Percentiles rank a stretch among this genome's conserved stretches.
Conservation (phyloP, 2,888 invertebrate species). For the Formica aserva region DNA sequence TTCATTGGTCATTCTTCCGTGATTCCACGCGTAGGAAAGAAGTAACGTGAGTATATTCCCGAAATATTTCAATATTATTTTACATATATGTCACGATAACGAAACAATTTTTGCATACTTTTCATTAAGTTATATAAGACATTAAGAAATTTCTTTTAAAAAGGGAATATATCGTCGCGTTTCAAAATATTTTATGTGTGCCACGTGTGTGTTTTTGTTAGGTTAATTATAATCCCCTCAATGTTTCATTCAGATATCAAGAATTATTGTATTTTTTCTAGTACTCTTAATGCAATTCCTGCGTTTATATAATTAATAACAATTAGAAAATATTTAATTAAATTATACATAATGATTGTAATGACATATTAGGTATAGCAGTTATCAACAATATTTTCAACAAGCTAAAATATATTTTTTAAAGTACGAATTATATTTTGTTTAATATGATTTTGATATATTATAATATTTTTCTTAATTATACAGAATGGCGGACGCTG, state of each 20-base stretch:
- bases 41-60: neutral
- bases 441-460: too few relatives aligned
- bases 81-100: neutral
- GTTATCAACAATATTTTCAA: neutral
- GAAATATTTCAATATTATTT: neutral
- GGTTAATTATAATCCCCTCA: neutral
- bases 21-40: neutral
- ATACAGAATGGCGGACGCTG: constrained; percentile 98
- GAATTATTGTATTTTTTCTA: neutral
- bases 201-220: neutral
- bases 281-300: neutral
- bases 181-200: neutral
- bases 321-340: neutral
- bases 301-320: neutral
- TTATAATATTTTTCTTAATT: constrained; percentile 10
- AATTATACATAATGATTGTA: neutral
- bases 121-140: neutral
- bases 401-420: neutral
- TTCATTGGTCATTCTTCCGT: constrained; percentile 9
- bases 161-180: neutral
- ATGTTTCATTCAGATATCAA: neutral
- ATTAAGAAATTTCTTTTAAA: neutral
- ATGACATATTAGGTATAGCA: neutral
- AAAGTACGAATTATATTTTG: neutral
- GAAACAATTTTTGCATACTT: neutral